These are phyloP conservation scores for Callocephalon fimbriatum DNA, from an alignment of 2,113 vertebrate species.

Conservation along the genomic window DNA sequence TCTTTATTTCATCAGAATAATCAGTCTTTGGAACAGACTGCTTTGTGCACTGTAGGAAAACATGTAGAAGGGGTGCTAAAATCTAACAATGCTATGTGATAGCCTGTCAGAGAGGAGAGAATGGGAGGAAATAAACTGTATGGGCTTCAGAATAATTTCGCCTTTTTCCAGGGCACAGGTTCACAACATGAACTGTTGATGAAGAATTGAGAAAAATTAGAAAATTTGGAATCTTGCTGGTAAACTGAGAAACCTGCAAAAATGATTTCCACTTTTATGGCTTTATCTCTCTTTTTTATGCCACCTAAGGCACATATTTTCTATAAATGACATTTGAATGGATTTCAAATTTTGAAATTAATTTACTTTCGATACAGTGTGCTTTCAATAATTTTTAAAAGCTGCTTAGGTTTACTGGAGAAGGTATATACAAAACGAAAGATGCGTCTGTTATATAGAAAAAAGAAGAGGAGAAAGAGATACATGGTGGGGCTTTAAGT, in stretches of 20 bases:
- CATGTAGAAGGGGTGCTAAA: rapidly evolving
- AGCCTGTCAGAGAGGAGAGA: background rate
- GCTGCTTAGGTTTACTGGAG: background rate
- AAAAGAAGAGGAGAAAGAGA: background rate
- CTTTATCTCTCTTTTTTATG: background rate
- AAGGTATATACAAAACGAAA: background rate
- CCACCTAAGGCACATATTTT: background rate
- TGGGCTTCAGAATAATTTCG: background rate
- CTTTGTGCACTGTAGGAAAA: background rate
- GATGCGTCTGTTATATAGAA: too few species aligned
- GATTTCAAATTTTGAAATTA: background rate
- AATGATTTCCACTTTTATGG: background rate
- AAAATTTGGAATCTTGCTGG: background rate
- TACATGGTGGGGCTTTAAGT: background rate
- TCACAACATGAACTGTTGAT: background rate
- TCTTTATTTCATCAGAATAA: background rate
- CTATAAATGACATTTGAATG: background rate
- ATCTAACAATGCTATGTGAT: background rate
- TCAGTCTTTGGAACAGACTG: background rate
- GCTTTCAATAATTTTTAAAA: background rate
- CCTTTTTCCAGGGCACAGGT: background rate
- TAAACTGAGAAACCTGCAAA: background rate
- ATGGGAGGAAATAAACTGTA: background rate
- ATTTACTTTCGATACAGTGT: background rate
- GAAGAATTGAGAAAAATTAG: background rate